Evolutionary conservation across 2,113 vertebrate species (phyloP).

Genomic region (Platysteira castanea): DNA sequence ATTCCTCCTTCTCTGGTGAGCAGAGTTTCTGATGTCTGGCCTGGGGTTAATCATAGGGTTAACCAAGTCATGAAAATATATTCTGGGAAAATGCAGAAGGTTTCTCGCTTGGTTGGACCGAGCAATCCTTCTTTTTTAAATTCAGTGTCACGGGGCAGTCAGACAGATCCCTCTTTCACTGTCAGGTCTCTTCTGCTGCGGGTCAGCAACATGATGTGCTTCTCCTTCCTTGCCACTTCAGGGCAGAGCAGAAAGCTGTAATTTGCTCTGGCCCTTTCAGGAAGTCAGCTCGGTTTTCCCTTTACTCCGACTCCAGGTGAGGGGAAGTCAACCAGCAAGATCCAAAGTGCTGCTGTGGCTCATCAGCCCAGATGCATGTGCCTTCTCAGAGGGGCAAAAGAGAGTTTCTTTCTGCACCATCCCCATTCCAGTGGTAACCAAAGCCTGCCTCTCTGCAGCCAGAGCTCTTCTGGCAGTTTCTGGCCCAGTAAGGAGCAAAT

Average conservation of each 20-base stretch:
- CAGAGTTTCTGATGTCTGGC: not conserved
- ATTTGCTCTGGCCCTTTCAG: not conserved
- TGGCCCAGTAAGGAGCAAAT: not conserved
- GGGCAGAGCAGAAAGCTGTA: not conserved
- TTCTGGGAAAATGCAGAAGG: slow-evolving; percentile 40
- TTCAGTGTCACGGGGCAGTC: not conserved
- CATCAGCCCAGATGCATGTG: not conserved
- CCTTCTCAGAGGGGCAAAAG: not conserved
- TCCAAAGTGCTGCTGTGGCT: not conserved
- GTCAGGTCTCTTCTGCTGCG: not conserved
- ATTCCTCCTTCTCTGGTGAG: not conserved
- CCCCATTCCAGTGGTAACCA: not conserved
- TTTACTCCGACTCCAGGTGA: not conserved
- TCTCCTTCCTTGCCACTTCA: not conserved
- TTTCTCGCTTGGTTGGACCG: slow-evolving; percentile 13
- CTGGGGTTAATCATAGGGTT: slow-evolving; percentile 54
- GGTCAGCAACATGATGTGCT: not conserved
- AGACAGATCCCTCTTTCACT: slow-evolving; percentile 5
- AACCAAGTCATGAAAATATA: slow-evolving; percentile 49
- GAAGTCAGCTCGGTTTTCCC: not conserved
- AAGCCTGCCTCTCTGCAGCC: not conserved
- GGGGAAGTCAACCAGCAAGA: not conserved
- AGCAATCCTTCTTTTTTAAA: slow-evolving; percentile 42
- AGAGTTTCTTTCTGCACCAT: not conserved
- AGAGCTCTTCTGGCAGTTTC: not conserved